phyloP scores from a whole-genome alignment of 2,888 invertebrate genomes.

The Orthosia cruda region DNA sequence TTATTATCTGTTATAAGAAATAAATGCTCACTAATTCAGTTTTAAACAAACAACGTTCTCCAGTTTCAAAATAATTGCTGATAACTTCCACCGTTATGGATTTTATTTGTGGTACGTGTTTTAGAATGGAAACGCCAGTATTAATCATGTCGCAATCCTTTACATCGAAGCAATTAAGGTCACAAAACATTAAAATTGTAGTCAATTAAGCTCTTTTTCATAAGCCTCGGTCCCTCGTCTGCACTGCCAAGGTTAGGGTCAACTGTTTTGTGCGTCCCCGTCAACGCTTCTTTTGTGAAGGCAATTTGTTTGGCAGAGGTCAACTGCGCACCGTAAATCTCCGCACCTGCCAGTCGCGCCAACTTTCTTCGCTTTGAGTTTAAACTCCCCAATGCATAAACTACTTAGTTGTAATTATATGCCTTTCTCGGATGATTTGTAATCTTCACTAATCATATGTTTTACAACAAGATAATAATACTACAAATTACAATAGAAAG shows the following conservation, averaged over 20 bases:
- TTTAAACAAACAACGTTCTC: conserved; percentile 61
- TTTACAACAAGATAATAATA: conserved; percentile 62
- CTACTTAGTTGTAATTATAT: conserved; percentile 48
- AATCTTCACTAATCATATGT: conserved; percentile 50
- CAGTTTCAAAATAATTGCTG: conserved; percentile 60
- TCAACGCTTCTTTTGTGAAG: conserved; percentile 84
- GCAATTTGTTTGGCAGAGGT: conserved; percentile 80
- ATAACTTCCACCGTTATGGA: conserved; percentile 57
- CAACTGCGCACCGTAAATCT: conserved; percentile 74
- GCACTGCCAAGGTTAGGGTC: conserved; percentile 76
- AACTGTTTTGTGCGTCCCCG: conserved; percentile 77
- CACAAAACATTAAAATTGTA: conserved; percentile 45
- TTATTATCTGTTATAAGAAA: conserved; percentile 34
- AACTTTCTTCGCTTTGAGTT: conserved; percentile 62
- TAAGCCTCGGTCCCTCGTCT: conserved; percentile 65
- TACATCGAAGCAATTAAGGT: conserved; percentile 54
- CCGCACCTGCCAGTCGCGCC: conserved; percentile 65
- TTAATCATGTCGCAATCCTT: conserved; percentile 38
- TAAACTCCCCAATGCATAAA: conserved; percentile 35
- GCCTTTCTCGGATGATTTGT: conserved; percentile 29
- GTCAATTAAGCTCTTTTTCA: conserved; percentile 65
- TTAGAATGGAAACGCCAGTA: conserved; percentile 48
- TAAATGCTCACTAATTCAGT: conserved; percentile 39
- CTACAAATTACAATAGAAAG: conserved; percentile 75
- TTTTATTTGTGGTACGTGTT: conserved; percentile 48